Percentiles rank a stretch among this genome's conserved stretches.
phyloP scores from a whole-genome alignment of 30 jellyfish, hydroid and myxozoan species.

The Hydractinia echinata region DNA sequence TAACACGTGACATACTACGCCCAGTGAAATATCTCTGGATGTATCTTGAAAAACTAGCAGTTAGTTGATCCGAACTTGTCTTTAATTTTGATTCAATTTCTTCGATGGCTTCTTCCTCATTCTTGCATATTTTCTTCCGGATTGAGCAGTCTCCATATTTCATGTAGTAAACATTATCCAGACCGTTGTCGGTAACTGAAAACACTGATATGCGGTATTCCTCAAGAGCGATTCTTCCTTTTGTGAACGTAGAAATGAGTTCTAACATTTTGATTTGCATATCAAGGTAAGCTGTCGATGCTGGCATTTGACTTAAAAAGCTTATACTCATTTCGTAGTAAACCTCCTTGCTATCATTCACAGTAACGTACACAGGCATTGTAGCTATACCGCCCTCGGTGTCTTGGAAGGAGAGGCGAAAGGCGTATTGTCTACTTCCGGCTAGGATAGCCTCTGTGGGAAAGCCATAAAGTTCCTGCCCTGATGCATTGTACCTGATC shows the following conservation, averaged over 20 bases:
- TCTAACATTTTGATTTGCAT: constrained; percentile 46
- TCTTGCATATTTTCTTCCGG: constrained; percentile 23
- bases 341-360: constrained; percentile 2
- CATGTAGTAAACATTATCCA: constrained; percentile 40
- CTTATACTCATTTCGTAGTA: constrained; percentile 41
- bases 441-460: constrained; percentile 47
- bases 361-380: constrained; percentile 33
- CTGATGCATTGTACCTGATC: constrained; percentile 58
- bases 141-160: constrained; percentile 74
- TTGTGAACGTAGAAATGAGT: constrained; percentile 37
- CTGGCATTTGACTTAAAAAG: constrained; percentile 39
- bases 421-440: constrained; percentile 10
- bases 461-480: constrained; percentile 57
- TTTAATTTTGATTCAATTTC: constrained; percentile 7
- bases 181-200: constrained; percentile 36
- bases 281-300: constrained; percentile 44
- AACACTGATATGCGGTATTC: constrained; percentile 50
- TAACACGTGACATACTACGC: background rate
- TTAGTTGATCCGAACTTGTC: background rate
- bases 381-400: constrained; percentile 52
- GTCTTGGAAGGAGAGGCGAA: constrained; percentile 33
- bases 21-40: background rate
- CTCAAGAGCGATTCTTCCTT: constrained; percentile 18
- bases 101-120: constrained; percentile 1
- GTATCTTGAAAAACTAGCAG: background rate